A percentile compares a stretch with the other conserved stretches of the same genome.
These are phyloP conservation scores for Aphidius colemani DNA, from an alignment of 2,888 invertebrate species.

Conservation along the genomic window DNA sequence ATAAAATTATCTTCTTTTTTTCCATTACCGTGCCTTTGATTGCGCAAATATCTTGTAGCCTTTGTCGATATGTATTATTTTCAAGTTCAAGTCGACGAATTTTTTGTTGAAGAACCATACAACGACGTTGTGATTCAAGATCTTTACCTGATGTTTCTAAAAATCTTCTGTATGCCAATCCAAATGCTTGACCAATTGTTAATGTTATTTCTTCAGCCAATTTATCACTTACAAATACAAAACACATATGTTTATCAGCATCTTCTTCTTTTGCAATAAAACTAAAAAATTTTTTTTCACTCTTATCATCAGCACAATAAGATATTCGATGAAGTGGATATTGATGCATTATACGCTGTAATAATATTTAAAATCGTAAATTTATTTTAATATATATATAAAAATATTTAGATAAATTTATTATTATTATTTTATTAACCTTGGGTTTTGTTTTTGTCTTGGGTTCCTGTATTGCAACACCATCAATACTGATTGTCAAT, in stretches of 20 bases:
- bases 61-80: constrained; percentile 79
- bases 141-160: constrained; percentile 90
- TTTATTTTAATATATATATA: constrained; percentile 26
- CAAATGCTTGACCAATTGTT: constrained; percentile 98
- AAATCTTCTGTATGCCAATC: constrained; percentile 94
- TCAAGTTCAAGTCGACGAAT: constrained; percentile 87
- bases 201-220: constrained; percentile 96
- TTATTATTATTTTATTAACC: constrained; percentile 38
- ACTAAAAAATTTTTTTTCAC: constrained; percentile 95
- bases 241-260: constrained; percentile 88
- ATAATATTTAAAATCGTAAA: constrained; percentile 25
- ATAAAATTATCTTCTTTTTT: no score
- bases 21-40: constrained; percentile 61
- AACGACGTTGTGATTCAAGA: constrained; percentile 80
- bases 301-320: constrained; percentile 98
- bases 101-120: constrained; percentile 79
- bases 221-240: constrained; percentile 97
- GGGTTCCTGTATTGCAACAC: constrained; percentile 86
- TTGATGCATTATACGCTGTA: constrained; percentile 81
- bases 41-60: constrained; percentile 72
- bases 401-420: not conserved
- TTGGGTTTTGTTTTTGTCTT: constrained; percentile 59
- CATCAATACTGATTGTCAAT: constrained; percentile 96
- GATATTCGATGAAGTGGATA: constrained; percentile 97
- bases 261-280: constrained; percentile 84